Conservation (phyloP, 2,888 invertebrate species). For the Andrena haemorrhoa region DNA sequence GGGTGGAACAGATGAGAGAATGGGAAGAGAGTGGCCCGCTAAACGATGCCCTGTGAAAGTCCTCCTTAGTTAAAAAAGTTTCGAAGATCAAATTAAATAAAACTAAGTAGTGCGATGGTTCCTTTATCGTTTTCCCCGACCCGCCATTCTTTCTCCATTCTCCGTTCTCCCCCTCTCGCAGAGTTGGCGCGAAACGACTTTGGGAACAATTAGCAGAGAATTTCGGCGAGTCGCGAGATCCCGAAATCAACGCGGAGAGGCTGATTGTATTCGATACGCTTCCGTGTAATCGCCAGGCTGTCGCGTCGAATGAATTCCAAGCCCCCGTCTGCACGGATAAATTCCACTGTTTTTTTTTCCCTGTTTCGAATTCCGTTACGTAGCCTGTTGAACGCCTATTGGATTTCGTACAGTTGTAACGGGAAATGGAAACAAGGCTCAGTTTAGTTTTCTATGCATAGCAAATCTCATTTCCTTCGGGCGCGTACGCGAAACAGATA, state of each 20-base stretch:
- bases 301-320: not conserved
- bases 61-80: conserved; percentile 50
- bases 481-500: conserved; percentile 61
- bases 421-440: conserved; percentile 70
- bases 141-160: not conserved
- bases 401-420: conserved; percentile 64
- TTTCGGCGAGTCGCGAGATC: conserved; percentile 4
- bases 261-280: not conserved
- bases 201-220: conserved; percentile 26
- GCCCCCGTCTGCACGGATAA: conserved; percentile 11
- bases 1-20: not conserved
- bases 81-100: conserved; percentile 55
- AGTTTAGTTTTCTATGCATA: conserved; percentile 73
- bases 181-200: conserved; percentile 30
- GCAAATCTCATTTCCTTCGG: conserved; percentile 66
- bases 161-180: not conserved
- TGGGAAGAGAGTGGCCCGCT: conserved; percentile 28
- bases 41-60: conserved; percentile 44
- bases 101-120: conserved; percentile 37
- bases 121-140: conserved; percentile 15
- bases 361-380: conserved; percentile 28
- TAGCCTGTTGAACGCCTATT: conserved; percentile 51
- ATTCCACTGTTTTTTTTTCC: not conserved
- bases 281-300: conserved; percentile 23
- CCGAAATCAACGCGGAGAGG: not conserved